Conservation (phyloP, 2,888 invertebrate genomes). For the Fabriciana adippe region DNA sequence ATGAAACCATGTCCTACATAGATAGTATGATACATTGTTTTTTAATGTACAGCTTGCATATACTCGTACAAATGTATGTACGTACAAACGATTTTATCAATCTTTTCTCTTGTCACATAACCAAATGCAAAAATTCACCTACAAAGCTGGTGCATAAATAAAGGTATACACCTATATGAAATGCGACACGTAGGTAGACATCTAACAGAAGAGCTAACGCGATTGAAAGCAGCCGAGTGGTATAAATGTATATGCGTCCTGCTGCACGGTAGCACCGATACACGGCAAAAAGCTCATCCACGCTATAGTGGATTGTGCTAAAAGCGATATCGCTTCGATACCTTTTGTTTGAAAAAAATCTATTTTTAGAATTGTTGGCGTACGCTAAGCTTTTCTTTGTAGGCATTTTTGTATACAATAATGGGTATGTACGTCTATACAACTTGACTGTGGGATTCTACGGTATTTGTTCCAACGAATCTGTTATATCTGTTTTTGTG, state of each 20-base stretch:
- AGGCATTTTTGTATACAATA: constrained; percentile 9
- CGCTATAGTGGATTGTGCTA: constrained; percentile 13
- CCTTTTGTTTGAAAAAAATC: constrained; percentile 15
- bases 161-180: too few species aligned
- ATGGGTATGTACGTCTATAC: background rate
- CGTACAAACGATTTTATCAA: background rate
- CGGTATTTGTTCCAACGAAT: too few species aligned
- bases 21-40: too few species aligned
- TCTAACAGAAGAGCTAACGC: constrained; percentile 2
- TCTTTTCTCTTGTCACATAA: background rate
- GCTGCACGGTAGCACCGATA: background rate
- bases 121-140: background rate
- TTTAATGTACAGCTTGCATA: too few species aligned
- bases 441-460: background rate
- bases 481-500: too few species aligned
- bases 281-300: constrained; percentile 11
- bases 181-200: background rate
- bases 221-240: constrained; percentile 22
- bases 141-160: background rate
- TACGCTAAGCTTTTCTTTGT: constrained; percentile 15
- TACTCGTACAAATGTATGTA: too few species aligned
- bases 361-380: constrained; percentile 10
- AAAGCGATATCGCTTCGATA: constrained; percentile 13
- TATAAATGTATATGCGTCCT: background rate
- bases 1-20: too few species aligned